Percentiles rank a stretch among this genome's conserved stretches.
phyloP scores from a whole-genome alignment of 2,113 vertebrate species.

The Glareola pratincola region DNA sequence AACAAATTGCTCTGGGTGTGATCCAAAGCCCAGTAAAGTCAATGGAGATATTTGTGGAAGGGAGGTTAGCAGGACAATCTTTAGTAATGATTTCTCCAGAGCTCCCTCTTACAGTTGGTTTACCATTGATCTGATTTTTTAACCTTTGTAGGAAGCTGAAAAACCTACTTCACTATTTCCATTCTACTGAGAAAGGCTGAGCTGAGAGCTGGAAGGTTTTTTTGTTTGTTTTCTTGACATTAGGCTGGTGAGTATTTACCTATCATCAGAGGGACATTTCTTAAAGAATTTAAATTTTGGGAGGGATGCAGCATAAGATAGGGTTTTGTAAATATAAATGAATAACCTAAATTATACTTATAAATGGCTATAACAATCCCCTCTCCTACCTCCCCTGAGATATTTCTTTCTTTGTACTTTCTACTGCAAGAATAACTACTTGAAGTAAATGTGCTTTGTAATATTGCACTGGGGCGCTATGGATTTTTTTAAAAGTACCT shows the following conservation, averaged over 20 bases:
- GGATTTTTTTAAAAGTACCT: conserved; percentile 42
- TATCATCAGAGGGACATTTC: neutral
- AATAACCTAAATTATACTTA: neutral
- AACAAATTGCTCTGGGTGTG: neutral
- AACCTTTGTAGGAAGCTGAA: conserved; percentile 35
- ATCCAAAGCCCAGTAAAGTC: conserved; percentile 21
- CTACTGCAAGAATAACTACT: conserved; percentile 5
- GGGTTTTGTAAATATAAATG: neutral
- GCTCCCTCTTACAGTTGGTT: conserved; percentile 20
- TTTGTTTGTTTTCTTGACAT: conserved; percentile 1
- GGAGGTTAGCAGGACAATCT: conserved; percentile 26
- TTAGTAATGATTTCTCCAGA: conserved; percentile 51
- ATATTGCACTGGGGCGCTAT: neutral
- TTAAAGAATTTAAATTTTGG: neutral
- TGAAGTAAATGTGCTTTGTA: conserved; percentile 15
- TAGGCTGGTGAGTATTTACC: neutral
- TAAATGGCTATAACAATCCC: neutral
- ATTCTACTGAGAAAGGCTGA: neutral
- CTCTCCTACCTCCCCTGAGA: neutral
- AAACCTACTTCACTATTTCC: conserved; percentile 11
- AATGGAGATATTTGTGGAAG: conserved; percentile 23
- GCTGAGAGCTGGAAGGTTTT: neutral
- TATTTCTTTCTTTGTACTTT: neutral
- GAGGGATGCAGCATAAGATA: neutral
- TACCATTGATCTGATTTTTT: conserved; percentile 48